phyloP scores from a whole-genome alignment of 2,113 vertebrate species.

The Solenodon paradoxus region DNA sequence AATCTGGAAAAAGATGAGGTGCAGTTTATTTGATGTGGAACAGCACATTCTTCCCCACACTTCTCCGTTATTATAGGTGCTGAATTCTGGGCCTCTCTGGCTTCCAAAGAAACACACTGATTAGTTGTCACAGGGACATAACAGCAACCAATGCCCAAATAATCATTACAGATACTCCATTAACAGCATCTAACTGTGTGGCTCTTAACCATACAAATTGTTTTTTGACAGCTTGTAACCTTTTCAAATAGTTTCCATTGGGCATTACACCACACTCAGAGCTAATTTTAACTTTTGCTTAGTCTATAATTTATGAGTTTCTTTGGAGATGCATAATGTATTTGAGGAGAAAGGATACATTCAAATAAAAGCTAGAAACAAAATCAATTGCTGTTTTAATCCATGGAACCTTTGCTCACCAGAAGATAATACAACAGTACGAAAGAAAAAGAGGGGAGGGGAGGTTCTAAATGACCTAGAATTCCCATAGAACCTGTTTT shows the following conservation, averaged over 20 bases:
- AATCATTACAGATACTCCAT: conserved; percentile 84
- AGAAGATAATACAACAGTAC: conserved; percentile 71
- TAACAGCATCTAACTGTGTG: conserved; percentile 82
- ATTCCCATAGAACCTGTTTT: conserved; percentile 72
- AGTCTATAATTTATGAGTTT: conserved; percentile 82
- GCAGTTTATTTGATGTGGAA: conserved; percentile 83
- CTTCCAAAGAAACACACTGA: conserved; percentile 83
- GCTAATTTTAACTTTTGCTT: conserved; percentile 82
- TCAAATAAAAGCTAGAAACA: conserved; percentile 77
- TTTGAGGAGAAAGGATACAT: conserved; percentile 77
- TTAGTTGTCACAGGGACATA: conserved; percentile 89
- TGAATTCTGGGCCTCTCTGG: conserved; percentile 89
- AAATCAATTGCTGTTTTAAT: conserved; percentile 81
- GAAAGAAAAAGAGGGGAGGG: conserved; percentile 54
- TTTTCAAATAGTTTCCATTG: conserved; percentile 83
- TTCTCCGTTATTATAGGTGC: conserved; percentile 88
- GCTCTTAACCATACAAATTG: conserved; percentile 84
- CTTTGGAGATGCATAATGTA: conserved; percentile 76
- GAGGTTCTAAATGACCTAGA: conserved; percentile 65
- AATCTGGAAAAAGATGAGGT: conserved; percentile 84
- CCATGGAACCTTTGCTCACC: conserved; percentile 70
- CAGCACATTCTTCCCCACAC: conserved; percentile 78
- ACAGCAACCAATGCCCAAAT: conserved; percentile 87
- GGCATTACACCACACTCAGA: conserved; percentile 80
- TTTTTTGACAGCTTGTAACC: conserved; percentile 84